These are phyloP conservation scores for Amphipoea oculea DNA, from an alignment of 2,888 invertebrate genomes.

Conservation along the genomic window DNA sequence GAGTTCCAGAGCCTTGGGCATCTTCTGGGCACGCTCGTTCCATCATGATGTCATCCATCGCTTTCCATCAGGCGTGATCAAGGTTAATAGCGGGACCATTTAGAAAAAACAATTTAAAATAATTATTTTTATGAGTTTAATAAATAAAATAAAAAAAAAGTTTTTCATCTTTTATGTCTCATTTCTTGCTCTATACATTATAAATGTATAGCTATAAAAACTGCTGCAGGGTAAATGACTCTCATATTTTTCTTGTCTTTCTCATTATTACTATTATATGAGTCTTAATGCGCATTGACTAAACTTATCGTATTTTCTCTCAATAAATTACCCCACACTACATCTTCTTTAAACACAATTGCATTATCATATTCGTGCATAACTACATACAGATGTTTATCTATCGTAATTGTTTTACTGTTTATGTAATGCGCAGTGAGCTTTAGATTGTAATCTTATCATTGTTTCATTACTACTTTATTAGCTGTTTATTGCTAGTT, in stretches of 20 bases:
- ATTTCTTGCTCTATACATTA: not conserved
- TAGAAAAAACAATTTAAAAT: too few species aligned
- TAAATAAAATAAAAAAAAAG: too few species aligned
- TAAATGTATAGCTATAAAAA: not conserved
- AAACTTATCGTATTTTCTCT: not conserved
- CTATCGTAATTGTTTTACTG: slow-evolving; percentile 38
- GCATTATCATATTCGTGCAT: slow-evolving; percentile 19
- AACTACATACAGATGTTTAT: slow-evolving; percentile 1
- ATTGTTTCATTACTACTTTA: slow-evolving; percentile 22
- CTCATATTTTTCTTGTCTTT: not conserved
- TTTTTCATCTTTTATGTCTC: not conserved
- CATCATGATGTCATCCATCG: too few species aligned
- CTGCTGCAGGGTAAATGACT: not conserved
- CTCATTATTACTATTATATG: not conserved
- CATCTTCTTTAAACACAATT: not conserved
- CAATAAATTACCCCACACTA: not conserved
- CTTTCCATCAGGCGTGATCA: too few species aligned
- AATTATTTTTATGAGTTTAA: too few species aligned
- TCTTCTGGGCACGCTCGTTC: too few species aligned
- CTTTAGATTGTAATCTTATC: slow-evolving; percentile 45
- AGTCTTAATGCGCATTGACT: not conserved
- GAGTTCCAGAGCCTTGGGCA: too few species aligned
- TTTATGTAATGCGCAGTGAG: slow-evolving; percentile 7
- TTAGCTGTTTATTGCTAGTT: slow-evolving; percentile 15
- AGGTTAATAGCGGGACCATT: too few species aligned